Percentiles rank a stretch among this genome's conserved stretches.
Conservation (phyloP, 2,888 invertebrate genomes). For the Trichogramma dendrolimi region DNA sequence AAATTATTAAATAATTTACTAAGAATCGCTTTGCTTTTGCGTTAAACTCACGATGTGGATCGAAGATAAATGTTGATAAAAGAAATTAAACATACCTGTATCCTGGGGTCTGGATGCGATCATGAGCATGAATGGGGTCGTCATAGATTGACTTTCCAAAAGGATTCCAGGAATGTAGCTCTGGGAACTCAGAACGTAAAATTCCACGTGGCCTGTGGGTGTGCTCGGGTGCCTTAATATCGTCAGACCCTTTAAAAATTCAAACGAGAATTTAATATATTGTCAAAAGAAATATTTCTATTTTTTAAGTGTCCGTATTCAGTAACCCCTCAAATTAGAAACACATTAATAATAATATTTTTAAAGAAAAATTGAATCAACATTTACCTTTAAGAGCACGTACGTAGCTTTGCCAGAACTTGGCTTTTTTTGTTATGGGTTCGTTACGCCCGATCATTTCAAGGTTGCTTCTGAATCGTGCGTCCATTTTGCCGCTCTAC, state of each 20-base stretch:
- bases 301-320: background rate
- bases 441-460: constrained; percentile 93
- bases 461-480: constrained; percentile 77
- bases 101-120: constrained; percentile 81
- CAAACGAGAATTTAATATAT: background rate
- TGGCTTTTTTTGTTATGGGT: constrained; percentile 86
- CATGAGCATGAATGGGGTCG: constrained; percentile 74
- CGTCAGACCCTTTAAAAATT: constrained; percentile 55
- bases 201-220: constrained; percentile 64
- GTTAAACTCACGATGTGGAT: too few species aligned
- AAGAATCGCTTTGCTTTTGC: too few species aligned
- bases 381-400: constrained; percentile 82
- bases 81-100: constrained; percentile 59
- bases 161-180: constrained; percentile 68
- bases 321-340: background rate
- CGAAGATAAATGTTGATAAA: background rate
- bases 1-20: too few species aligned
- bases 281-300: background rate
- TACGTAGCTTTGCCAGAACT: constrained; percentile 90
- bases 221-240: constrained; percentile 81
- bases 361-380: background rate
- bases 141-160: constrained; percentile 84
- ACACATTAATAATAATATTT: background rate
- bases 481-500: constrained; percentile 68
- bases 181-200: constrained; percentile 71